Conservation (phyloP, 1,140 invertebrate species). For the Zaprionus davidi region DNA sequence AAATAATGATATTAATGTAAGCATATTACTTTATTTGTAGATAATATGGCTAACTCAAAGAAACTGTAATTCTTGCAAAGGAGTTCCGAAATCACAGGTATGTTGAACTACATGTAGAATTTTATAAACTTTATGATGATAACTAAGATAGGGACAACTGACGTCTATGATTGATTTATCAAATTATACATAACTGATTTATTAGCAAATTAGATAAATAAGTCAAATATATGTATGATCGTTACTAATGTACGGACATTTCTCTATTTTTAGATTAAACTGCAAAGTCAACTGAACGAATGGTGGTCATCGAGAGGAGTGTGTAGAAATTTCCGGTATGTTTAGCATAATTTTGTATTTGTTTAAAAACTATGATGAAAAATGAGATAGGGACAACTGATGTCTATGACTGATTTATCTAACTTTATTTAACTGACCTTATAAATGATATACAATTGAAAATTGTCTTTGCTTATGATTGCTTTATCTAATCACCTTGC, state of each 20-base stretch:
- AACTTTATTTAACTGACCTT: background rate
- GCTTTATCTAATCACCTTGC: background rate
- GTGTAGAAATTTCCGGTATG: background rate
- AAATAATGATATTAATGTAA: background rate
- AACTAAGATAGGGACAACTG: slow-evolving; percentile 52
- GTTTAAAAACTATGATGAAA: slow-evolving; percentile 44
- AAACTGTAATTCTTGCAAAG: background rate
- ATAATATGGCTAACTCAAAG: background rate
- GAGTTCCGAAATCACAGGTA: background rate
- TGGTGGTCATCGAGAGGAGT: background rate
- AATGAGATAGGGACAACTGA: slow-evolving; percentile 54
- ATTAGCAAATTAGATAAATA: background rate
- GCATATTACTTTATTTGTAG: background rate
- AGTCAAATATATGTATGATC: background rate
- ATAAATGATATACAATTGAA: background rate
- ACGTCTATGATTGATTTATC: slow-evolving; percentile 52
- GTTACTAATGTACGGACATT: background rate
- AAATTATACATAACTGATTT: slow-evolving; percentile 19
- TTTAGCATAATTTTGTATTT: background rate
- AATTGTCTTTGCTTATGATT: background rate
- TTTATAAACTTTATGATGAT: slow-evolving; percentile 42
- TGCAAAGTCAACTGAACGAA: background rate
- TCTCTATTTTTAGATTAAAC: background rate
- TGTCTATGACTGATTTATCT: slow-evolving; percentile 43
- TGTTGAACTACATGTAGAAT: background rate